A percentile compares a stretch with the other conserved stretches of the same genome.
These are phyloP conservation scores for Dendrocopos noguchii DNA, from an alignment of 2,113 vertebrate genomes.

Conservation along the genomic window DNA sequence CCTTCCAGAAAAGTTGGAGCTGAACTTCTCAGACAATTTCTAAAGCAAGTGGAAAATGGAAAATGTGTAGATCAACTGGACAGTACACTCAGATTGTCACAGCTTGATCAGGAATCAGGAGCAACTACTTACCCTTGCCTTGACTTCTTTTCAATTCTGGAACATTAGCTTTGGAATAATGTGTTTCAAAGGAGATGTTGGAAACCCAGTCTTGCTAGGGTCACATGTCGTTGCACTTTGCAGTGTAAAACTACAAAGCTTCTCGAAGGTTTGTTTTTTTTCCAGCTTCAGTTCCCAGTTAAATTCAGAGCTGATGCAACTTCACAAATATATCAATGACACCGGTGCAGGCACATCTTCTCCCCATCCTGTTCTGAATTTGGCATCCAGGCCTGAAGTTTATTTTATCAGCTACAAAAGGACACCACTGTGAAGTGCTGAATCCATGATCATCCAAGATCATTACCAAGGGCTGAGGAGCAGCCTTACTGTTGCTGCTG, in stretches of 20 bases:
- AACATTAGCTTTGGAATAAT: background rate
- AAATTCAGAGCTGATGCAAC: background rate
- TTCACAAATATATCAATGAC: fast-evolving
- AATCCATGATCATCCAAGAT: background rate
- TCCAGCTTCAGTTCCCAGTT: background rate
- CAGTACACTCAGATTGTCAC: background rate
- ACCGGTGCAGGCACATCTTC: background rate
- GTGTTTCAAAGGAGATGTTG: background rate
- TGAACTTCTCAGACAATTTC: background rate
- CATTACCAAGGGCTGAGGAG: background rate
- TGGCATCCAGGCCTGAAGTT: background rate
- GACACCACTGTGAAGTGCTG: background rate
- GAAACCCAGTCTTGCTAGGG: background rate
- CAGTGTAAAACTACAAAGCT: background rate
- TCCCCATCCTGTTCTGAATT: background rate
- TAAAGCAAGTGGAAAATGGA: background rate
- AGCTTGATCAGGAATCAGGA: background rate
- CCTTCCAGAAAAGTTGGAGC: constrained; percentile 19
- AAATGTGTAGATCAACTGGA: background rate
- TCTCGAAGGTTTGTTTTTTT: background rate
- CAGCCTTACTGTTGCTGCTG: background rate
- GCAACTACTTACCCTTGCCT: background rate
- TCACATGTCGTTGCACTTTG: background rate
- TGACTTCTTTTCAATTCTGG: background rate
- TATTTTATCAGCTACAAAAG: background rate